Percentiles rank a stretch among this genome's conserved stretches.
Conservation (phyloP, 2,113 vertebrate genomes). For the Pardalotus punctatus region DNA sequence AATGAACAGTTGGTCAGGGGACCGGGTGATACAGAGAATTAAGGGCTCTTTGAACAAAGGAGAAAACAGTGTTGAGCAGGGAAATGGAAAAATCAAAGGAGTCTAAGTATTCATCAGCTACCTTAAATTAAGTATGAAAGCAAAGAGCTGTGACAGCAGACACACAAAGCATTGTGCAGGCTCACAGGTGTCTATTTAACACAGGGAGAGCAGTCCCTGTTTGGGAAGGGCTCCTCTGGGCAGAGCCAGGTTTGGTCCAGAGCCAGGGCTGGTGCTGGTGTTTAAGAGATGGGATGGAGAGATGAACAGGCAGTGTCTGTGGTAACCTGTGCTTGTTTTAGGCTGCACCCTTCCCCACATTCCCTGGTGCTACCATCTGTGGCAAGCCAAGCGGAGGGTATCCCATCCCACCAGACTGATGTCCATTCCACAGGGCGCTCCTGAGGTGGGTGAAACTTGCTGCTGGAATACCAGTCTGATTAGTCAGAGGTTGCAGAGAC, state of each 20-base stretch:
- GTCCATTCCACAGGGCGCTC: not conserved
- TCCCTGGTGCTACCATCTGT: not conserved
- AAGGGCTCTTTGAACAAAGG: not conserved
- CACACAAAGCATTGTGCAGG: not conserved
- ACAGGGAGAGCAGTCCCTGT: not conserved
- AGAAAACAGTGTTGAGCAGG: not conserved
- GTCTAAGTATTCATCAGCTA: not conserved
- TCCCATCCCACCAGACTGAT: not conserved
- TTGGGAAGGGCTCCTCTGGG: not conserved
- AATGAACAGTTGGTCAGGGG: not conserved
- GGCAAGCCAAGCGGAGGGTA: not conserved
- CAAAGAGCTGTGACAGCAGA: not conserved
- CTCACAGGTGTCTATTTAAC: fast-evolving
- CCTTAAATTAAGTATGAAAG: not conserved
- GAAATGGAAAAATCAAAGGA: not conserved
- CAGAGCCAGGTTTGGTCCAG: not conserved
- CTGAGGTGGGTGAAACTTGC: not conserved
- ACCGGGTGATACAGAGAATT: not conserved
- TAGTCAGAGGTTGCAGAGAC: not conserved
- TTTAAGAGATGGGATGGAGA: not conserved
- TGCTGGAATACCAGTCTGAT: not conserved
- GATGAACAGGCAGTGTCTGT: not conserved
- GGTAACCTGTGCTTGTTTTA: not conserved
- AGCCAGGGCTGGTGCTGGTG: not conserved
- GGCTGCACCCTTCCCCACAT: not conserved